These are phyloP conservation scores for Dorcus parallelipipedus DNA, from an alignment of 2,888 invertebrate genomes.

Conservation along the genomic window DNA sequence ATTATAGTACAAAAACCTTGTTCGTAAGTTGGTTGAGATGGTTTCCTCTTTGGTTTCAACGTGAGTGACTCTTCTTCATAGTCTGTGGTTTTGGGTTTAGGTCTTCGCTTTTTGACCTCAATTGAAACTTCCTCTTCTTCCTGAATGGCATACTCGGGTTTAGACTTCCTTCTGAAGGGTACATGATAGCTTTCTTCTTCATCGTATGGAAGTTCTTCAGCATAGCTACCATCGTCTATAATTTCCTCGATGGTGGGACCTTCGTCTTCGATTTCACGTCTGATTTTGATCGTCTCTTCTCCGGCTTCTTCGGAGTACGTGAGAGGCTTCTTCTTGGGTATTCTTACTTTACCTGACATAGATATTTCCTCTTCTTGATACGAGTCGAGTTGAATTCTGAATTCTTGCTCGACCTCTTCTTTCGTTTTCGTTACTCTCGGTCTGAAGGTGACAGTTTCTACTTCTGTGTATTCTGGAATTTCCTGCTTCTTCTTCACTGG, in stretches of 20 bases:
- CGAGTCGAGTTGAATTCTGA: constrained; percentile 79
- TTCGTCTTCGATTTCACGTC: constrained; percentile 61
- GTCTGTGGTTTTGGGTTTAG: constrained; percentile 44
- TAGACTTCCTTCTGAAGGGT: constrained; percentile 49
- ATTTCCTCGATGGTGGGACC: constrained; percentile 62
- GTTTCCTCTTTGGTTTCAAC: constrained; percentile 67
- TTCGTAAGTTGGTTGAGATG: constrained; percentile 62
- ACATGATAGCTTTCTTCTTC: constrained; percentile 52
- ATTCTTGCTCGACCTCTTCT: constrained; percentile 87
- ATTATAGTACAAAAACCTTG: constrained; percentile 52
- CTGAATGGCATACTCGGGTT: constrained; percentile 57
- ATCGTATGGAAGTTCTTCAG: constrained; percentile 55
- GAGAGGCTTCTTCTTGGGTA: constrained; percentile 69
- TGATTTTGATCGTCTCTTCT: constrained; percentile 70
- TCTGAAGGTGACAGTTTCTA: constrained; percentile 76
- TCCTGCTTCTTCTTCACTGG: constrained; percentile 58
- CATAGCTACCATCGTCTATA: constrained; percentile 60
- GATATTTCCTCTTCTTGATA: constrained; percentile 87
- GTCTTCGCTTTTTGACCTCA: constrained; percentile 51
- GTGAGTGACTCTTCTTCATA: constrained; percentile 68
- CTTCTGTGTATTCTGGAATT: constrained; percentile 69
- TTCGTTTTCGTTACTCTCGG: constrained; percentile 73
- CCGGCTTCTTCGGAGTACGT: constrained; percentile 76
- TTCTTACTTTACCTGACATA: constrained; percentile 77
- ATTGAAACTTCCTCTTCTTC: constrained; percentile 61